Base-by-base conservation (phyloP, 2,888 invertebrate genomes). In the Cotesia congregata region DNA sequence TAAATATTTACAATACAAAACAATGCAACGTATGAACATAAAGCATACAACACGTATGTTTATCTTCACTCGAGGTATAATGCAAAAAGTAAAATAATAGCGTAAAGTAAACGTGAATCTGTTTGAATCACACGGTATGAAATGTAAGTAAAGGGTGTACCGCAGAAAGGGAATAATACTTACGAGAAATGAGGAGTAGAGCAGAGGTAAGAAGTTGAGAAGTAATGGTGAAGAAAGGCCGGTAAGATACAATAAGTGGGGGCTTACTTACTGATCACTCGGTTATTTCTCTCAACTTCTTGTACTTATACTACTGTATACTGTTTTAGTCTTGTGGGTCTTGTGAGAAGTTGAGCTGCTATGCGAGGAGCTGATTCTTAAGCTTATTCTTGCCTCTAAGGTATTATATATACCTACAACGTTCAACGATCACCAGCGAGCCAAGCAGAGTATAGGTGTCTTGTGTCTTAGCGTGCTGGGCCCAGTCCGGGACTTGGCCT, bases 401-500 rank as follows among this genome's bases (percentile, higher is more conserved):
- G 9, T 50, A 50, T 50, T 30, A 30, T 30, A 30, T 30, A 30
- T 30, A 30, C 30, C 30, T 30, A 50, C 7, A 12, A 50, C 50
- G 50, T 50, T 50, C 9, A 50, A 50, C 50, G 50, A 50, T 50
- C 50, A 50, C 7, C 50, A 50, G 50, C 7, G 9, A 50, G 50
- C 50, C 12, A 50, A 50, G 12, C 50, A 30, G 30, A 30, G 30
- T 30, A 50, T 12, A 50, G 50, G 50, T 50, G 50, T 50, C 30
- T 30, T 30, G 30, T 30, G 30, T 30, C 30, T 30, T 50, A 50
- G 12, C 7, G 50, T 50, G 71, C 61, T 72, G 61, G 72, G 71
- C 64, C 76, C 81, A 81, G 81, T 80, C 77, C 77, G 80, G 78
- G 80, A 81, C 81, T 78, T 75, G 80, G 75, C 79, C 79, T 76